These are phyloP conservation scores for Aurelia sp. DNA, from an alignment of 30 jellyfish, hydroid and myxozoan genomes.

Conservation along the genomic window DNA sequence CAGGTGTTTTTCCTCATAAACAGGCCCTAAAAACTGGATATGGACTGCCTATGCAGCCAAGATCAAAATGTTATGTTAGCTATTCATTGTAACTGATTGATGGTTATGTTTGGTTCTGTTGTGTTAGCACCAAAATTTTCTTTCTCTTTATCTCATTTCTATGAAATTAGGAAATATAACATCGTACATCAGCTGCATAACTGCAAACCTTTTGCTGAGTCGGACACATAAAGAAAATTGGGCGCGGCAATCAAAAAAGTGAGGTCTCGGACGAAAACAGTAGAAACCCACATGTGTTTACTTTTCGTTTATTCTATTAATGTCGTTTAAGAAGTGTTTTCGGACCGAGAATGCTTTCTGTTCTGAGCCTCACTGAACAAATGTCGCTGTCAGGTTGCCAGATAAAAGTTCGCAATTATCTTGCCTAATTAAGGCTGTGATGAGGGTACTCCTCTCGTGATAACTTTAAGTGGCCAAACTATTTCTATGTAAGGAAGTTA, in stretches of 20 bases:
- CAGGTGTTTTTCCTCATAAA: too few species aligned
- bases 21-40: too few species aligned
- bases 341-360: neutral
- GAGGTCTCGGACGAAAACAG: neutral
- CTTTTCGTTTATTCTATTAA: too few species aligned
- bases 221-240: neutral
- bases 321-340: neutral
- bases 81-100: conserved; percentile 2
- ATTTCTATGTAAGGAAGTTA: too few species aligned
- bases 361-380: neutral
- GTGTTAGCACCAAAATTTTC: conserved; percentile 1
- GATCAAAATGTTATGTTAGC: conserved; percentile 1
- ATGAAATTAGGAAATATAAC: neutral
- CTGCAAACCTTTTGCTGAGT: conserved; percentile 1
- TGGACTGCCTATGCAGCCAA: neutral
- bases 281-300: neutral
- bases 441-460: too few species aligned
- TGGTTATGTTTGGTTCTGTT: conserved; percentile 6
- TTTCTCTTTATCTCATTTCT: neutral
- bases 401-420: neutral
- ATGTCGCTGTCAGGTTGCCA: neutral
- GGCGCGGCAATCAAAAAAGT: conserved; percentile 3
- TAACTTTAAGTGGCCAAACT: too few species aligned
- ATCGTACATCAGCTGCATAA: neutral
- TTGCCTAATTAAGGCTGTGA: too few species aligned